Evolutionary conservation across 2,888 invertebrate genomes (phyloP), one percentile per base, ranked within the genome.

Genomic region (Lasioglossum malachurum): DNA sequence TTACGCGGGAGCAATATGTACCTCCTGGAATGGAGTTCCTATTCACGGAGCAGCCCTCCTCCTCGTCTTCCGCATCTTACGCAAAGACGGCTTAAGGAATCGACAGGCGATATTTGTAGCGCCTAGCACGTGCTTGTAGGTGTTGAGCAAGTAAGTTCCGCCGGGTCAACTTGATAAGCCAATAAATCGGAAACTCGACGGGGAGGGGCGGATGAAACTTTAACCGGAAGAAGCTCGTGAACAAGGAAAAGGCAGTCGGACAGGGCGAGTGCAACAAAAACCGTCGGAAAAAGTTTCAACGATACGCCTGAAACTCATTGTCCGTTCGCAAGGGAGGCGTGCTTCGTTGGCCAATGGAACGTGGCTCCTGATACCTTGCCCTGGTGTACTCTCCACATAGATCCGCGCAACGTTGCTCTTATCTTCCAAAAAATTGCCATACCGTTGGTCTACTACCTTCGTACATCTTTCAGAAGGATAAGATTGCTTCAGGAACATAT

Each of bases 111-210:
- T 91, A 91, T 88, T 91, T 87, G 82, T 86, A 82, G 82, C 88
- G 71, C 82, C 76, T 69, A 76, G 73, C 75, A 76, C 84, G 87
- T 74, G 82, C 83, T 83, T n/a, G 41, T 78, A 78, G 80, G 81
- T 82, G 86, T 85, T 74, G 82, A 49, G 64, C 53, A 83, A 88
- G 86, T 89, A 83, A 88, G 84, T 89, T 85, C 57, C 80, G 49
- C 73, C 75, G 75, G 83, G 84, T 87, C 86, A 82, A 85, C 88
- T 86, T 77, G 91, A 89, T 89, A 89, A 91, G 86, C 89, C 88
- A 86, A 91, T 90, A 90, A 91, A 91, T 83, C 84, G 83, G 44
- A 19, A 78, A 78, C 80, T 80, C 76, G 38, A 23, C 12, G 71
- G 71, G 27, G 8, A 12, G 57, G 57, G 57, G 57, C n/a, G 78